Base-by-base conservation (phyloP, 2,888 invertebrate genomes). In the Pristionchus arcanus region DNA sequence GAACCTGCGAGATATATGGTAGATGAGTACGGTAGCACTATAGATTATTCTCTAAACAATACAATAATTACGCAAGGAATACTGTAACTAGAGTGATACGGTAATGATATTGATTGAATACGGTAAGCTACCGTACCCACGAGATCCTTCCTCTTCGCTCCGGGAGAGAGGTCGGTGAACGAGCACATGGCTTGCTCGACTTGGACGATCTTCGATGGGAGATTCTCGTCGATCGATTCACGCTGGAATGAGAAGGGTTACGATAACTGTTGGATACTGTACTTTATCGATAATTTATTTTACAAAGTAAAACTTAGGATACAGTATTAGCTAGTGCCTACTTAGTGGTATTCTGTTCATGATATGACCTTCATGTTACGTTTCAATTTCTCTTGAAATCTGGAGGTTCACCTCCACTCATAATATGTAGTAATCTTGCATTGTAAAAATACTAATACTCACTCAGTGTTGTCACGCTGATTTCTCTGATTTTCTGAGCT, bases 181-280 rank as follows among this genome's bases (percentile, higher is more conserved):
- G 92, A 92, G 91, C 95, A 95, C 95, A 95, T 95, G 37, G 94
- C 94, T 63, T 93, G 93, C 86, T 94, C 95, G 85, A 94, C 94
- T 28, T 92, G 92, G 9, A 91, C 91, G 19, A 95, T 94, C 31
- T 93, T 85, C n/a, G 93, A 92, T 5, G 94, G 94, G 31, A 95
- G 91, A n/a, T 92, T 91, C 85, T 94, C 94, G 19, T 91, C 91
- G 15, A 91, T 87, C 19, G 94, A 94, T 89, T 94, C 94, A 25
- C 91, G 90, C 93, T 94, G 90, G 68, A 88, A 63, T 63, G 63
- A 71, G 53, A 49, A 81, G 21, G 42, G 37, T 37, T 34, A 74
- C 74, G 37, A 37, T 37, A 74, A 2, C 5, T 28, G 4, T 66
- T 5, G 74, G 74, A 7, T 37, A 74, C 37, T 1, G 74, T 21